Conservation (phyloP, 2,113 vertebrate species). For the Scartelaos histophorus region DNA sequence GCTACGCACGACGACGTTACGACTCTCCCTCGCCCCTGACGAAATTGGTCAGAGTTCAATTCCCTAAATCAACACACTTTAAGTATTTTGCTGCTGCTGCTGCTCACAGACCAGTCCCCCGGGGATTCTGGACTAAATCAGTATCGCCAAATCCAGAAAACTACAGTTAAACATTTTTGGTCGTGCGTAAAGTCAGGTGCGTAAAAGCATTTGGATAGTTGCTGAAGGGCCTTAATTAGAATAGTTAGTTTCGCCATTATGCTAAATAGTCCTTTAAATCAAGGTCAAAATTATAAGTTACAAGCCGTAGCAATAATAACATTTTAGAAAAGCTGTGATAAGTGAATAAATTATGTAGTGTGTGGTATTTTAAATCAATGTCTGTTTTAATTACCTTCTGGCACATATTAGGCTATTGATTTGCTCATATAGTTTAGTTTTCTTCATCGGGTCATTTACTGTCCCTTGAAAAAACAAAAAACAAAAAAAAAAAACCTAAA, state of each 20-base stretch:
- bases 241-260: not conserved
- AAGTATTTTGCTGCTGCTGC: conserved; percentile 37
- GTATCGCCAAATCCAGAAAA: conserved; percentile 1
- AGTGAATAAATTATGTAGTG: not conserved
- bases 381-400: not conserved
- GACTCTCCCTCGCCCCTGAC: conserved; percentile 65
- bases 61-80: conserved; percentile 54
- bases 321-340: conserved; percentile 24
- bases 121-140: conserved; percentile 3
- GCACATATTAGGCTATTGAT: not conserved
- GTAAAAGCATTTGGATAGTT: not conserved
- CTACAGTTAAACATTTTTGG: not conserved
- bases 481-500: too few species aligned
- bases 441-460: not conserved
- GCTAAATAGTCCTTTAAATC: conserved; percentile 10
- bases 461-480: not conserved
- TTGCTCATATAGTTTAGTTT: not conserved
- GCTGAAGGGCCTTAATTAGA: not conserved
- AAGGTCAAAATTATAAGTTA: conserved; percentile 40
- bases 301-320: conserved; percentile 12
- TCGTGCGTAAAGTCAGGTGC: not conserved
- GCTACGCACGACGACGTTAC: conserved; percentile 67
- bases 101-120: conserved; percentile 26
- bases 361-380: not conserved
- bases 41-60: conserved; percentile 62